Evolutionary conservation across 2,888 invertebrate species (phyloP).

Genomic region (Sarcophaga variegata): DNA sequence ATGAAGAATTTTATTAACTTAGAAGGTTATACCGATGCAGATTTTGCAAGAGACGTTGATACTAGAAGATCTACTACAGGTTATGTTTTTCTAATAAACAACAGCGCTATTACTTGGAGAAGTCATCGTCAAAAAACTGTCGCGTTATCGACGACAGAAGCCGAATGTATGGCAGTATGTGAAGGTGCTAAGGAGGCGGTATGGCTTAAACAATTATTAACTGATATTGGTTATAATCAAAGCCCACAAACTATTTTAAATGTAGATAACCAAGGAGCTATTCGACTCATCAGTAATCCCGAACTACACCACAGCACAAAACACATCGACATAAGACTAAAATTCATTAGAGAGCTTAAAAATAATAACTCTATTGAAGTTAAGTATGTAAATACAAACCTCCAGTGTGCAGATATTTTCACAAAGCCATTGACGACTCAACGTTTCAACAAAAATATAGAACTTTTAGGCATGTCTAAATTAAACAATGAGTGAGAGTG

Average conservation of each 20-base stretch:
- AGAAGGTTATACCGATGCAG: too few relatives aligned
- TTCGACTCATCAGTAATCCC: conserved; percentile 47
- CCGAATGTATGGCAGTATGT: too few relatives aligned
- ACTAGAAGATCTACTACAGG: too few relatives aligned
- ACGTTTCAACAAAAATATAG: conserved; percentile 4
- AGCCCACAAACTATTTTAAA: conserved; percentile 31
- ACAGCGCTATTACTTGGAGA: too few relatives aligned
- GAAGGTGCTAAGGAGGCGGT: too few relatives aligned
- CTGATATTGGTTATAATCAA: conserved; percentile 50
- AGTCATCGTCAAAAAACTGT: too few relatives aligned
- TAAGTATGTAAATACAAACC: conserved; percentile 7
- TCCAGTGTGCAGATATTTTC: conserved; percentile 44
- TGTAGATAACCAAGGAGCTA: conserved; percentile 57
- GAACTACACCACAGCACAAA: conserved; percentile 33
- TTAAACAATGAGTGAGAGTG: too few relatives aligned
- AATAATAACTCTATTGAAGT: conserved; percentile 15
- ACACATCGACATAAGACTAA: conserved; percentile 27
- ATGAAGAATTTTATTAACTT: too few relatives aligned
- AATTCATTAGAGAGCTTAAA: conserved; percentile 31
- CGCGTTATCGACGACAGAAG: too few relatives aligned
- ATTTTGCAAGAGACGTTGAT: too few relatives aligned
- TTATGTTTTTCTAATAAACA: too few relatives aligned
- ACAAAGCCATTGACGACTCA: conserved; percentile 29
- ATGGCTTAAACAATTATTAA: conserved; percentile 33
- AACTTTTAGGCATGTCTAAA: conserved; percentile 17